Conservation (phyloP, 2,113 vertebrate genomes). For the Equus przewalskii region DNA sequence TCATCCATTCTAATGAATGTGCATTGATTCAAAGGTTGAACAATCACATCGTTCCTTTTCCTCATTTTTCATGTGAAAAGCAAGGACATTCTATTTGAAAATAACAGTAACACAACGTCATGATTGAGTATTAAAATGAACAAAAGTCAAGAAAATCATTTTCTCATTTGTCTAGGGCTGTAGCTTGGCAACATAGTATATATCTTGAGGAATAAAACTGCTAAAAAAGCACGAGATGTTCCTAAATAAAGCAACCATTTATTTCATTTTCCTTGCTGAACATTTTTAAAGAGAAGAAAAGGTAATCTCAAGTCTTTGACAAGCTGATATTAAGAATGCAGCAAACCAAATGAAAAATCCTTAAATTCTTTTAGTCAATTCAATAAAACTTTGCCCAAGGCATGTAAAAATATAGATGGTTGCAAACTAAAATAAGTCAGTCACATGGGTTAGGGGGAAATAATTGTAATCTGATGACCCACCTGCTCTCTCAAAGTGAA, state of each 20-base stretch:
- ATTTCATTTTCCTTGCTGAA: slow-evolving; percentile 56
- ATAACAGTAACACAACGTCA: slow-evolving; percentile 76
- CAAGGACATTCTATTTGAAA: slow-evolving; percentile 76
- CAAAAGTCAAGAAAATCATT: slow-evolving; percentile 70
- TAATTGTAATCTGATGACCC: slow-evolving; percentile 51
- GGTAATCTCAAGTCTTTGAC: slow-evolving; percentile 18
- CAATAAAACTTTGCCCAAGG: slow-evolving; percentile 41
- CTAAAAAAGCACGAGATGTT: background rate
- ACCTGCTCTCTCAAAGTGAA: slow-evolving; percentile 50
- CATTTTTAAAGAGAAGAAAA: slow-evolving; percentile 37
- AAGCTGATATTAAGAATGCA: slow-evolving; percentile 52
- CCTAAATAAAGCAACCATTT: slow-evolving; percentile 42
- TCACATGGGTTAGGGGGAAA: background rate
- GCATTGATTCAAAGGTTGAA: slow-evolving; percentile 67
- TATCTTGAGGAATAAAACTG: slow-evolving; percentile 50
- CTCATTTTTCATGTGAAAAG: slow-evolving; percentile 74
- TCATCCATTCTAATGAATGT: slow-evolving; percentile 72
- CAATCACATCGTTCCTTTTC: slow-evolving; percentile 56
- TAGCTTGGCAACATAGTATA: slow-evolving; percentile 58
- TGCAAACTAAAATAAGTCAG: slow-evolving; percentile 49
- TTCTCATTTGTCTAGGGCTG: slow-evolving; percentile 66
- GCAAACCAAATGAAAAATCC: slow-evolving; percentile 51
- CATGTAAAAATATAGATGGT: slow-evolving; percentile 34
- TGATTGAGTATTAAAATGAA: slow-evolving; percentile 71
- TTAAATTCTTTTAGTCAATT: slow-evolving; percentile 55